phyloP scores from a whole-genome alignment of 2,888 invertebrate species.

The Cheilosia soror region DNA sequence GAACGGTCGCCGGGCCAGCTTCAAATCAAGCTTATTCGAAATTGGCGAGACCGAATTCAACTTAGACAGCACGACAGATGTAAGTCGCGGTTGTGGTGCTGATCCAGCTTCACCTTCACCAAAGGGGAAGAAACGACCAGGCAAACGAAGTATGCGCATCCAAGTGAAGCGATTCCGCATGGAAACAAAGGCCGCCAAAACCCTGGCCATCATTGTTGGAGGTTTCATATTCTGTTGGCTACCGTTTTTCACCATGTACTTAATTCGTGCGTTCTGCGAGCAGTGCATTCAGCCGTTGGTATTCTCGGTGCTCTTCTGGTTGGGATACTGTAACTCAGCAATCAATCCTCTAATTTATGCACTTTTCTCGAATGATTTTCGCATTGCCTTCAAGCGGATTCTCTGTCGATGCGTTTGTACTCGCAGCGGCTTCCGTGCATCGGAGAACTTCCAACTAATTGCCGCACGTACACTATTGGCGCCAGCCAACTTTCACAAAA shows the following conservation, averaged over 20 bases:
- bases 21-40: conserved; percentile 81
- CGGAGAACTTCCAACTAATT: conserved; percentile 83
- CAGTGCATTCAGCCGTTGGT: conserved; percentile 93
- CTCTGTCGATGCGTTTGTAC: conserved; percentile 93
- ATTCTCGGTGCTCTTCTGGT: conserved; percentile 97
- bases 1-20: conserved; percentile 80
- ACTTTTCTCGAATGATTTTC: conserved; percentile 96
- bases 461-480: conserved; percentile 82
- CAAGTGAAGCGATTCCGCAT: conserved; percentile 95
- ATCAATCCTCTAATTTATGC: conserved; percentile 98
- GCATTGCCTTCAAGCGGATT: conserved; percentile 96
- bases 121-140: conserved; percentile 88
- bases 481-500: conserved; percentile 83
- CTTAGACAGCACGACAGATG: conserved; percentile 76
- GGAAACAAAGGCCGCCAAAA: conserved; percentile 98
- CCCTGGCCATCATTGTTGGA: conserved; percentile 97
- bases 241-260: conserved; percentile 97
- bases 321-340: conserved; percentile 98
- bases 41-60: conserved; percentile 82
- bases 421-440: conserved; percentile 83
- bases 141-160: conserved; percentile 94
- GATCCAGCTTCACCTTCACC: conserved; percentile 72
- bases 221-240: conserved; percentile 99
- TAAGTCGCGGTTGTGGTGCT: conserved; percentile 30
- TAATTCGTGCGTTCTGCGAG: conserved; percentile 94